Percentiles rank a stretch among this genome's conserved stretches.
phyloP scores from a whole-genome alignment of 1,140 invertebrate species.

The Helicoverpa armigera region DNA sequence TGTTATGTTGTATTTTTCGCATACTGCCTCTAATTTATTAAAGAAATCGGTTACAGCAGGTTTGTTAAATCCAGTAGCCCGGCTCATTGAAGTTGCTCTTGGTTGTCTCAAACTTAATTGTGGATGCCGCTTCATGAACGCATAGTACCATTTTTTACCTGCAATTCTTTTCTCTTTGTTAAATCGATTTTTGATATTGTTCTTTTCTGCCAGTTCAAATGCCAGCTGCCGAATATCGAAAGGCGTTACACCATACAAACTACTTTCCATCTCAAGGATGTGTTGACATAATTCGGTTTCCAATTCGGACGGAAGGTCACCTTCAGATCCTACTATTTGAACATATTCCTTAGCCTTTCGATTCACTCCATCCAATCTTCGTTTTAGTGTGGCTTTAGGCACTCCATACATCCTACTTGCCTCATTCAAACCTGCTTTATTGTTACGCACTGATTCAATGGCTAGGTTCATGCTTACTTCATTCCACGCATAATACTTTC shows the following conservation, averaged over 20 bases:
- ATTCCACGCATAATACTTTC: slow-evolving; percentile 13
- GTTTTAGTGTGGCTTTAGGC: slow-evolving; percentile 14
- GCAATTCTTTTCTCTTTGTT: slow-evolving; percentile 60
- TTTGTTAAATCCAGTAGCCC: slow-evolving; percentile 57
- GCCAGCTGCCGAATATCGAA: slow-evolving; percentile 55
- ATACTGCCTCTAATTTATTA: slow-evolving; percentile 56
- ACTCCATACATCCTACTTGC: slow-evolving; percentile 16
- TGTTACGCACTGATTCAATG: slow-evolving; percentile 7
- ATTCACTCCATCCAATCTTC: slow-evolving; percentile 17
- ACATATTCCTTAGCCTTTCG: slow-evolving; percentile 32
- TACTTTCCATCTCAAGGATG: slow-evolving; percentile 11
- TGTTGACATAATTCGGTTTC: slow-evolving; percentile 33
- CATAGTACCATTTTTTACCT: slow-evolving; percentile 59
- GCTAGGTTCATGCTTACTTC: slow-evolving; percentile 19
- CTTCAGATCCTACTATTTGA: slow-evolving; percentile 30
- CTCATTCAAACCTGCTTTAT: slow-evolving; percentile 17
- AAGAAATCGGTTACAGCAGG: slow-evolving; percentile 60
- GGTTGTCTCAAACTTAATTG: slow-evolving; percentile 58
- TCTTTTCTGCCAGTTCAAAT: slow-evolving; percentile 64
- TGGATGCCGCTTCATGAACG: slow-evolving; percentile 58
- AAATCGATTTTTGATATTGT: slow-evolving; percentile 60
- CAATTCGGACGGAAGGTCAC: slow-evolving; percentile 20
- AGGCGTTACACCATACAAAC: slow-evolving; percentile 34
- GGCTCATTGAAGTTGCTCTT: slow-evolving; percentile 52
- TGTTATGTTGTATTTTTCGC: slow-evolving; percentile 50